A percentile compares a stretch with the other conserved stretches of the same genome.
These are phyloP conservation scores for Diplodus puntazzo DNA, from an alignment of 2,797 vertebrate genomes.

Conservation along the genomic window DNA sequence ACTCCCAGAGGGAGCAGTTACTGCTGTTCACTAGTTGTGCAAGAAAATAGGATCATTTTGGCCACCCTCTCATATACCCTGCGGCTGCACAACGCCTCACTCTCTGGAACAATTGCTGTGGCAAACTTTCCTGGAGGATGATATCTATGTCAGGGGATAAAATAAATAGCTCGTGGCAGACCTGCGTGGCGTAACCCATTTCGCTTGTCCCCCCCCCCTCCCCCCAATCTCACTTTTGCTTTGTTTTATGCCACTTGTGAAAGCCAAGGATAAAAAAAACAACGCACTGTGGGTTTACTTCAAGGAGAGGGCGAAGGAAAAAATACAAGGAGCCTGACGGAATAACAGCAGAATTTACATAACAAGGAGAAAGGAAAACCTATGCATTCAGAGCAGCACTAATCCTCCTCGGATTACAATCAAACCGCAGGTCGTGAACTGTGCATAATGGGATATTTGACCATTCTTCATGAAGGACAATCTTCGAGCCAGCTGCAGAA, in stretches of 20 bases:
- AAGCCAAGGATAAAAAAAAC: constrained; percentile 52
- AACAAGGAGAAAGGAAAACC: constrained; percentile 41
- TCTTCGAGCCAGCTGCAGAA: constrained; percentile 12
- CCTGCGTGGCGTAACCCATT: constrained; percentile 50
- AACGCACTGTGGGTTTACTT: constrained; percentile 50
- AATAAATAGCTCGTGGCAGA: constrained; percentile 71
- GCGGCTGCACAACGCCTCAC: constrained; percentile 51
- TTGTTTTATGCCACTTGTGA: constrained; percentile 62
- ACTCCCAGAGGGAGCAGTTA: constrained; percentile 81
- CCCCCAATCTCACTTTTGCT: constrained; percentile 39
- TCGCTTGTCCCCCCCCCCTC: constrained; percentile 39
- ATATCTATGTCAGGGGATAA: constrained; percentile 68
- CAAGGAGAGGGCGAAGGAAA: constrained; percentile 36
- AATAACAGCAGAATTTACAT: constrained; percentile 37
- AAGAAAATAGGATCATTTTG: constrained; percentile 81
- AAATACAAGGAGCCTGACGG: constrained; percentile 18
- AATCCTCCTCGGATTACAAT: constrained; percentile 60
- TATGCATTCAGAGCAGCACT: constrained; percentile 56
- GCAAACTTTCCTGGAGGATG: constrained; percentile 70
- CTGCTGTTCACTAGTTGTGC: constrained; percentile 74
- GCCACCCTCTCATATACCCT: constrained; percentile 65
- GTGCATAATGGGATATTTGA: constrained; percentile 65
- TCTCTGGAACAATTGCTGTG: constrained; percentile 64
- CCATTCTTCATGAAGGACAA: constrained; percentile 58
- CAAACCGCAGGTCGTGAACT: constrained; percentile 59